Evolutionary conservation across 2,113 vertebrate species (phyloP), one percentile per base, ranked within the genome.

Genomic region (Planiliza haematocheilus): DNA sequence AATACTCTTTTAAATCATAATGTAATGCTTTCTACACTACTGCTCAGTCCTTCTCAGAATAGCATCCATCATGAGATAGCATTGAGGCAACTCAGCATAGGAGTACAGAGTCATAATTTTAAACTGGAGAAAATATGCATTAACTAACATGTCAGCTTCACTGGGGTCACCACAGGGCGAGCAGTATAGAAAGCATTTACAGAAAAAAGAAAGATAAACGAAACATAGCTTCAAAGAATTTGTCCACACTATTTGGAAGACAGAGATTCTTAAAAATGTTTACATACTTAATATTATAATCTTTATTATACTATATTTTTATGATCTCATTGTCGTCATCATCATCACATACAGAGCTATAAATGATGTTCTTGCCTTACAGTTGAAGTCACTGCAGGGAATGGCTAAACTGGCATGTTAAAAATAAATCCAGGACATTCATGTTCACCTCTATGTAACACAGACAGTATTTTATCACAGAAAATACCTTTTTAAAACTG

Each of bases 181-280:
- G 87, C 83, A 90, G 88, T 88, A 82, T 77, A 90, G 88, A 91
- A 91, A 93, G 86, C 91, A 89, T 89, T 83, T 69, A 89, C 89
- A 82, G 68, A 57, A 84, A 64, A 82, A 62, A 13, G 1, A 84
- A 88, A 55, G 14, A 37, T 3, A 77, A 83, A 79, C 34, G 55
- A 82, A 84, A 79, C 70, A 84, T 75, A 86, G 78, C 75, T 71
- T 87, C 17, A 85, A 81, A 86, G 68, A 85, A 83, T 76, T 83
- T 86, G 84, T 79, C 86, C 84, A 89, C 86, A 84, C 86, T 75
- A 88, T 84, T 83, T 91, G 93, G 93, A 94, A 94, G 93, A 94
- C 93, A 55, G 79, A 90, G 87, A 90, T 91, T 92, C 90, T 92
- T 90, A 88, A 89, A 89, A 87, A 72, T 63, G 51, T 85, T 88